A percentile compares a stretch with the other conserved stretches of the same genome.
Evolutionary conservation across 2,113 vertebrate species (phyloP).

Genomic region (Silurus asotus): DNA sequence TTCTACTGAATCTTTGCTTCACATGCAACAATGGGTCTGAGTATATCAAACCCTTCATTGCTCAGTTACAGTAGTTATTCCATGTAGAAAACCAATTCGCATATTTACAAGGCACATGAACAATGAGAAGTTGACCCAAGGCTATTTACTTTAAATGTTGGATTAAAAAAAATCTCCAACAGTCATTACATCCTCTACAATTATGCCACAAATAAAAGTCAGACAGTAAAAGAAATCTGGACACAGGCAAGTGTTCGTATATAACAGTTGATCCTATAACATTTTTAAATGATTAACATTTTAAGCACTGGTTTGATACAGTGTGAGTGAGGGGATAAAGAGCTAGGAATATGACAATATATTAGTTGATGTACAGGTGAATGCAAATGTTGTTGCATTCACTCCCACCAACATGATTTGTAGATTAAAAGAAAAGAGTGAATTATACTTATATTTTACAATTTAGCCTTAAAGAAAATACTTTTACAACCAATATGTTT

Average conservation of each 20-base stretch:
- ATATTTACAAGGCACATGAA: not conserved
- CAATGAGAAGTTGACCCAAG: not conserved
- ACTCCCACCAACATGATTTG: too few species aligned
- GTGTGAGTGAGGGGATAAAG: not conserved
- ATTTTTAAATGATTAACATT: not conserved
- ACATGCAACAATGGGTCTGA: not conserved
- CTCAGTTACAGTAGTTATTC: slow-evolving; percentile 6
- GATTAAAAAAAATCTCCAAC: not conserved
- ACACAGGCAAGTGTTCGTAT: not conserved
- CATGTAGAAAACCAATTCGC: slow-evolving; percentile 4
- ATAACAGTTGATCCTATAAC: not conserved
- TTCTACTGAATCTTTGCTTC: not conserved
- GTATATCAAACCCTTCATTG: slow-evolving; percentile 48
- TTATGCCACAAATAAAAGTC: not conserved
- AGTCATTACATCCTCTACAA: not conserved
- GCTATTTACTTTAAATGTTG: not conserved
- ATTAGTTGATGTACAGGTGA: not conserved
- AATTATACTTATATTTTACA: too few species aligned
- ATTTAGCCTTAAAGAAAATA: not conserved
- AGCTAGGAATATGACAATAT: not conserved
- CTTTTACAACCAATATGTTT: not conserved
- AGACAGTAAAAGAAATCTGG: not conserved
- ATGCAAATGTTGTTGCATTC: not conserved
- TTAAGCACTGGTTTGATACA: not conserved
- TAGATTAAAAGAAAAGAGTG: not conserved